Evolutionary conservation across 1,140 invertebrate genomes (phyloP).

Genomic region (Spodoptera frugiperda): DNA sequence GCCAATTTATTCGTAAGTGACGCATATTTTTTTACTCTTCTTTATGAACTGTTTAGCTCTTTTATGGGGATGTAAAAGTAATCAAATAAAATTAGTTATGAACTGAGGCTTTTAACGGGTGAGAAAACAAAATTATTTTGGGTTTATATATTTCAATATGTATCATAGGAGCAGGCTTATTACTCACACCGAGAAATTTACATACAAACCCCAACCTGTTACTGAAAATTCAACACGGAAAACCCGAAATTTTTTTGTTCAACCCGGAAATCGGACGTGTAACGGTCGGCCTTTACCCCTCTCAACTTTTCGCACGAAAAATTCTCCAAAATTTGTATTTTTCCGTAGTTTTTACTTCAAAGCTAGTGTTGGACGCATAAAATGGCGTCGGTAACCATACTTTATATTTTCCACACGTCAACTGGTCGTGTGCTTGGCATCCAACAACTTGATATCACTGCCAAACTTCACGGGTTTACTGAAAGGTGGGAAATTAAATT

Average conservation of each 20-base stretch:
- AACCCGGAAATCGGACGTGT: not conserved
- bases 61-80: no score
- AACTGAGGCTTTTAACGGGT: no score
- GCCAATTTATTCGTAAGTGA: no score
- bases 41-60: no score
- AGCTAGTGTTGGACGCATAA: not conserved
- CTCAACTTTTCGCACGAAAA: not conserved
- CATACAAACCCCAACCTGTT: no score
- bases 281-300: not conserved
- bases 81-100: no score
- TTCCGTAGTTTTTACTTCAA: slow-evolving; percentile 4
- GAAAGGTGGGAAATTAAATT: slow-evolving; percentile 9
- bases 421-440: not conserved
- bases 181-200: no score
- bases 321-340: not conserved
- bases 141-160: no score
- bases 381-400: not conserved
- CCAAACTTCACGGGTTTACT: not conserved
- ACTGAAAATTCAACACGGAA: no score
- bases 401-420: slow-evolving; percentile 7
- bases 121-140: no score
- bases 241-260: not conserved
- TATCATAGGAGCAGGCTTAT: no score
- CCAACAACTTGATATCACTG: slow-evolving; percentile 9
- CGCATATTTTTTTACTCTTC: no score